Evolutionary conservation across 2,888 invertebrate species (phyloP).

Genomic region (Conistra vaccinii): DNA sequence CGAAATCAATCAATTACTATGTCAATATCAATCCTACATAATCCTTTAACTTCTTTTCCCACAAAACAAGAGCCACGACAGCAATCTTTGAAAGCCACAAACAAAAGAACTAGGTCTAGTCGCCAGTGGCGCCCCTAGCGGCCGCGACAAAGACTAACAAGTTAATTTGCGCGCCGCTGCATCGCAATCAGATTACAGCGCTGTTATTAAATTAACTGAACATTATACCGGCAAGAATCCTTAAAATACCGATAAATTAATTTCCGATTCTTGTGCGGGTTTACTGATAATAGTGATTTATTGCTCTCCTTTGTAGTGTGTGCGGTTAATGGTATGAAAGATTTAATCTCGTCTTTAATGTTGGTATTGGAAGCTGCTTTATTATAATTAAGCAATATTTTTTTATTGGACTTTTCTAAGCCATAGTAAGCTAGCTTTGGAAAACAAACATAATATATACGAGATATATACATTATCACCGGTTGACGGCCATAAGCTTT

Average conservation of each 20-base stretch:
- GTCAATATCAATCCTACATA: not conserved
- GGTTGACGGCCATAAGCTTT: not conserved
- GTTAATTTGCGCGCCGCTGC: slow-evolving; percentile 57
- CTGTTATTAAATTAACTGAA: slow-evolving; percentile 61
- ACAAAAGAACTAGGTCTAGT: slow-evolving; percentile 43
- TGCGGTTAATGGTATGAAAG: slow-evolving; percentile 20
- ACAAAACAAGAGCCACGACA: slow-evolving; percentile 10
- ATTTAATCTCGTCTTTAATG: slow-evolving; percentile 22
- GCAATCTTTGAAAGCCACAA: slow-evolving; percentile 12
- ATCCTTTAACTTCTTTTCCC: not conserved
- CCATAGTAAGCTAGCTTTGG: not conserved
- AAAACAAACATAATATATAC: not conserved
- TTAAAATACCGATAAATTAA: slow-evolving; percentile 65
- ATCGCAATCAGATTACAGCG: slow-evolving; percentile 58
- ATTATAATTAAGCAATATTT: slow-evolving; percentile 10
- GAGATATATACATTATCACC: no score
- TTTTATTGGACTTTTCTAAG: not conserved
- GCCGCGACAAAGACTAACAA: slow-evolving; percentile 52
- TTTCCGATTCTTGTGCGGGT: slow-evolving; percentile 58
- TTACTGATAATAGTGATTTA: slow-evolving; percentile 55
- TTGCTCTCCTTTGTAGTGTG: slow-evolving; percentile 43
- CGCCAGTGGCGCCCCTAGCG: slow-evolving; percentile 42
- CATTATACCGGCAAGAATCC: slow-evolving; percentile 57
- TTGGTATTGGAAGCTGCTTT: not conserved
- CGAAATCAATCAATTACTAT: no score